A percentile compares a stretch with the other conserved stretches of the same genome.
Evolutionary conservation across 2,797 vertebrate genomes (phyloP).

Genomic region (Leptatherina wallacei): DNA sequence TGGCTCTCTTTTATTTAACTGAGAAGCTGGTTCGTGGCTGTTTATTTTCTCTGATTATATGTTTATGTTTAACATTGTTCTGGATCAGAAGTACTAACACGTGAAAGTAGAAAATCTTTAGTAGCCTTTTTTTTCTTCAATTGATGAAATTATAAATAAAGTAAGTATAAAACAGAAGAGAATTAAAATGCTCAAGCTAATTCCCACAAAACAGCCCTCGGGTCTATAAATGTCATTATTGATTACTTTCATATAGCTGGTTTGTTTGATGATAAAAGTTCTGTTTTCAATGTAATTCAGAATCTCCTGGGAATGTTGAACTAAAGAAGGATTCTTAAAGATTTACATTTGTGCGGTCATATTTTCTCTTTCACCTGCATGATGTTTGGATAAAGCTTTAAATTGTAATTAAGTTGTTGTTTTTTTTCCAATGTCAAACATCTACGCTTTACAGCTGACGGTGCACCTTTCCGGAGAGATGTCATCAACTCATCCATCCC

Average conservation of each 20-base stretch:
- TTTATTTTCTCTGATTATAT: not conserved
- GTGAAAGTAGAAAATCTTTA: not conserved
- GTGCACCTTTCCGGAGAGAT: slow-evolving; percentile 46
- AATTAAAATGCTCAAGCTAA: not conserved
- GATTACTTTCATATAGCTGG: not conserved
- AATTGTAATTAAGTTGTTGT: not conserved
- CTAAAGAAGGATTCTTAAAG: too few relatives aligned
- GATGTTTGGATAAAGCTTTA: not conserved
- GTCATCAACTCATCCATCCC: slow-evolving; percentile 47
- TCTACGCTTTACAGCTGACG: slow-evolving; percentile 28
- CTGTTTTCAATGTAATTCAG: not conserved
- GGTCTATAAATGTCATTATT: not conserved
- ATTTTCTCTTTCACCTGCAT: too few relatives aligned
- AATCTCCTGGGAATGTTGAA: too few relatives aligned
- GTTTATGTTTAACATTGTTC: not conserved
- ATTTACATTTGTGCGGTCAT: not conserved
- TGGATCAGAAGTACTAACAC: not conserved
- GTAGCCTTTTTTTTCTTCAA: not conserved
- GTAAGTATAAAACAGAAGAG: not conserved
- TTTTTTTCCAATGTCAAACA: slow-evolving; percentile 53
- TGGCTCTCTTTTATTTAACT: not conserved
- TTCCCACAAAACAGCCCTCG: not conserved
- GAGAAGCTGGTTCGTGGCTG: not conserved
- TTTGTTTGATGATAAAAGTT: not conserved
- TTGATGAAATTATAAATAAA: not conserved